phyloP scores from a whole-genome alignment of 92 coral and sea anemone genomes.

The Phymanthus crucifer region DNA sequence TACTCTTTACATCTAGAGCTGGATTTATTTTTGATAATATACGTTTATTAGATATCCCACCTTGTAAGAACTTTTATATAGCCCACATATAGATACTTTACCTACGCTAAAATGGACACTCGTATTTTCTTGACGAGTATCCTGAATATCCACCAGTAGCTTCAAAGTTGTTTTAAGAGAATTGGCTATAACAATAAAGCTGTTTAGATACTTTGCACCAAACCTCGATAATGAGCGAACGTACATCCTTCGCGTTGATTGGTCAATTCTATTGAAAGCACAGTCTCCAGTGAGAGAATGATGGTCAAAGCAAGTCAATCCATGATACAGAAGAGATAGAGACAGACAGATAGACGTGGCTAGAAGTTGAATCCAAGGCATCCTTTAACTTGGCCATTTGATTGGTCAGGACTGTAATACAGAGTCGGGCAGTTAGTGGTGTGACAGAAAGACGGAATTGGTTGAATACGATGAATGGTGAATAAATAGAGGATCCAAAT shows the following conservation, averaged over 20 bases:
- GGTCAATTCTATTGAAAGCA: not conserved
- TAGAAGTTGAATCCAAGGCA: conserved; percentile 30
- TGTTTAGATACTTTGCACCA: not conserved
- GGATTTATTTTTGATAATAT: not conserved
- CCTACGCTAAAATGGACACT: not conserved
- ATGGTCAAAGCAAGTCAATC: not conserved
- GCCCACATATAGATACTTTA: not conserved
- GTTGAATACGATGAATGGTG: not conserved
- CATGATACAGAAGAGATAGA: not conserved
- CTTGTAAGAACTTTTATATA: not conserved
- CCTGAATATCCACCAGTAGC: conserved; percentile 5
- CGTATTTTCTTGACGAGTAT: not conserved
- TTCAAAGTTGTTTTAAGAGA: not conserved
- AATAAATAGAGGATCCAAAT: conserved; percentile 6
- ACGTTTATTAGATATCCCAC: not conserved
- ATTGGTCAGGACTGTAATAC: conserved; percentile 22
- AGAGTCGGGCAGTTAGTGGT: conserved; percentile 30
- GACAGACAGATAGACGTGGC: not conserved
- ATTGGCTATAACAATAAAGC: not conserved
- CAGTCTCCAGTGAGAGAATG: not conserved
- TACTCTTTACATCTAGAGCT: conserved; percentile 3
- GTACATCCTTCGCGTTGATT: not conserved
- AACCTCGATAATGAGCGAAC: not conserved
- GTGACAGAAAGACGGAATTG: not conserved
- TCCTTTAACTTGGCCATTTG: conserved; percentile 16